phyloP scores from a whole-genome alignment of 2,888 invertebrate genomes.

The Microctonus brassicae region DNA sequence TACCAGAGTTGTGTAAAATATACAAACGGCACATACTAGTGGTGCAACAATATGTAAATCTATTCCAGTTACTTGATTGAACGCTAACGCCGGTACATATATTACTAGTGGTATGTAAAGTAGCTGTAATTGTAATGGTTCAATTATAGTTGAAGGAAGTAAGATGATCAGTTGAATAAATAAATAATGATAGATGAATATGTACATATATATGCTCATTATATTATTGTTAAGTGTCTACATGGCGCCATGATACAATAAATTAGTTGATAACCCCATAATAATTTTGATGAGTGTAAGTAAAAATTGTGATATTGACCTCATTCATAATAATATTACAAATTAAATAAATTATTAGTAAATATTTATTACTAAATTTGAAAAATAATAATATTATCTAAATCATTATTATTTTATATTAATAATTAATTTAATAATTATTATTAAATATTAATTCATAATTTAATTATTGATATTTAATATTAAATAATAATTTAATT shows the following conservation, averaged over 20 bases:
- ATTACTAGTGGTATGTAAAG: slow-evolving; percentile 87
- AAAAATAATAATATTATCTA: too few species aligned
- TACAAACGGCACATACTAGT: slow-evolving; percentile 87
- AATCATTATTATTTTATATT: too few species aligned
- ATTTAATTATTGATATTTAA: too few species aligned
- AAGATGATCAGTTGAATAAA: neutral
- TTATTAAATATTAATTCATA: too few species aligned
- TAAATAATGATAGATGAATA: neutral
- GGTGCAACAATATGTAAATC: slow-evolving; percentile 84
- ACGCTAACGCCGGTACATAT: slow-evolving; percentile 89
- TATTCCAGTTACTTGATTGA: slow-evolving; percentile 88
- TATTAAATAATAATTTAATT: too few species aligned
- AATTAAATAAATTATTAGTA: too few species aligned
- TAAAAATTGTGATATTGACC: slow-evolving; percentile 19
- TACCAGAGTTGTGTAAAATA: slow-evolving; percentile 92
- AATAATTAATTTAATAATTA: too few species aligned
- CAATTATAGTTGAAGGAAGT: slow-evolving; percentile 22
- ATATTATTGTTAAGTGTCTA: slow-evolving; percentile 13
- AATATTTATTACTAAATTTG: too few species aligned
- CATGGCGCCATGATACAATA: slow-evolving; percentile 13
- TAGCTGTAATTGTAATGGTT: slow-evolving; percentile 64
- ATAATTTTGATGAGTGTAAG: slow-evolving; percentile 7
- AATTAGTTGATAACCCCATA: slow-evolving; percentile 11
- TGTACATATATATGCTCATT: neutral
- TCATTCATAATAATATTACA: too few species aligned